Conservation (phyloP, 1,140 invertebrate species). For the Grapholita molesta region DNA sequence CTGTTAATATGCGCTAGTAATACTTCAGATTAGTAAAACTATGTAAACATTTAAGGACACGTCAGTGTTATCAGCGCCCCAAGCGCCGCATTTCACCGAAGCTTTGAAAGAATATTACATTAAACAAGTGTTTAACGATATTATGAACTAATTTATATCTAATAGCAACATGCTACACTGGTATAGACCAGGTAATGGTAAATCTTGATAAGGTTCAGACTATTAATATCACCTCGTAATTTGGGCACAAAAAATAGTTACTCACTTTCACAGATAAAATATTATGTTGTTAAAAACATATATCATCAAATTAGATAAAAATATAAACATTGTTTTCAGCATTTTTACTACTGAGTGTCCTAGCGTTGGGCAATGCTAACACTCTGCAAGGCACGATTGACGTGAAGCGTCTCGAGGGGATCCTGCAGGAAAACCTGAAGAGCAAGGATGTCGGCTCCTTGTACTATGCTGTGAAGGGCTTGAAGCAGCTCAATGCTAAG, state of each 20-base stretch:
- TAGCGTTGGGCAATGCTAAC: slow-evolving; percentile 56
- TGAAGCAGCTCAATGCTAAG: slow-evolving; percentile 59
- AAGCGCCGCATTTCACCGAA: slow-evolving; percentile 18
- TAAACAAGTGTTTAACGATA: background rate
- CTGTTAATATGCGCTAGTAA: background rate
- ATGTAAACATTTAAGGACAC: slow-evolving; percentile 44
- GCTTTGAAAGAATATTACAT: too few species aligned
- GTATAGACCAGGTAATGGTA: background rate
- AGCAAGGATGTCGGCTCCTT: slow-evolving; percentile 60
- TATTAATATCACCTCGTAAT: too few species aligned
- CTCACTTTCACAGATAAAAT: too few species aligned
- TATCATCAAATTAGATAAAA: too few species aligned
- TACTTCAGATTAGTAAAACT: background rate
- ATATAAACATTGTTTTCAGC: slow-evolving; percentile 40
- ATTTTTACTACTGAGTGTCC: slow-evolving; percentile 41
- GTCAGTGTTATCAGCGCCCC: slow-evolving; percentile 43
- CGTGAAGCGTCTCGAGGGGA: slow-evolving; percentile 59
- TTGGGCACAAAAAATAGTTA: too few species aligned
- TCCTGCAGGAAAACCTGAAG: slow-evolving; percentile 63
- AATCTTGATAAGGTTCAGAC: background rate
- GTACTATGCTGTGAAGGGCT: slow-evolving; percentile 65
- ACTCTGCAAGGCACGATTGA: slow-evolving; percentile 67
- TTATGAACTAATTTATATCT: background rate
- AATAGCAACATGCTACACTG: background rate
- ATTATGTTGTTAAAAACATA: too few species aligned